Percentiles rank a stretch among this genome's conserved stretches.
These are phyloP conservation scores for Eriosoma lanigerum DNA, from an alignment of 1,140 invertebrate genomes.

Conservation along the genomic window DNA sequence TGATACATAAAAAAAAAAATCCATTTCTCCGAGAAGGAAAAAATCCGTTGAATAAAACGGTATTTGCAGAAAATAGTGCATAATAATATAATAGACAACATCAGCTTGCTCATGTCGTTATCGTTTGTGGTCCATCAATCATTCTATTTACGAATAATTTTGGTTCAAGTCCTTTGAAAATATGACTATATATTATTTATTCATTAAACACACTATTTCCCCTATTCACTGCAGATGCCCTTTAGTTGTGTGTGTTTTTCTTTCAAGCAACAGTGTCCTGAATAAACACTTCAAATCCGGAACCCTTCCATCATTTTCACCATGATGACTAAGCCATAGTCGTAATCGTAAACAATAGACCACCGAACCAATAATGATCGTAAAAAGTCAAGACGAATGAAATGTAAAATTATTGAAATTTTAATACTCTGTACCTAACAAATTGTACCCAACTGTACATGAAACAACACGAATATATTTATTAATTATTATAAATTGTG, in stretches of 20 bases:
- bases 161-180: constrained; percentile 33
- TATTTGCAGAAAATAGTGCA: constrained; percentile 5
- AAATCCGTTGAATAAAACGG: constrained; percentile 6
- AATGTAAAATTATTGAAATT: neutral
- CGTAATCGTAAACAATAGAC: constrained; percentile 38
- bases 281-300: constrained; percentile 48
- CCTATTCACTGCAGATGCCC: constrained; percentile 13
- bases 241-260: neutral
- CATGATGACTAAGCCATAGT: constrained; percentile 34
- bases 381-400: constrained; percentile 42
- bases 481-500: too few relatives aligned
- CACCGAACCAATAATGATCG: constrained; percentile 9
- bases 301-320: constrained; percentile 42
- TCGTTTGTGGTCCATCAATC: constrained; percentile 45
- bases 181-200: constrained; percentile 38
- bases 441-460: neutral
- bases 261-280: constrained; percentile 26
- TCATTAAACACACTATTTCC: constrained; percentile 28
- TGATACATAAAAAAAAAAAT: neutral
- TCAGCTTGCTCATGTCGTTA: constrained; percentile 24
- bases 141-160: constrained; percentile 34
- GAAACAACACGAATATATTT: neutral
- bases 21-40: neutral
- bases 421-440: constrained; percentile 24
- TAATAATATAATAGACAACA: neutral